Base-by-base conservation (phyloP, 2,888 invertebrate genomes). In the Copidosoma aretas region DNA sequence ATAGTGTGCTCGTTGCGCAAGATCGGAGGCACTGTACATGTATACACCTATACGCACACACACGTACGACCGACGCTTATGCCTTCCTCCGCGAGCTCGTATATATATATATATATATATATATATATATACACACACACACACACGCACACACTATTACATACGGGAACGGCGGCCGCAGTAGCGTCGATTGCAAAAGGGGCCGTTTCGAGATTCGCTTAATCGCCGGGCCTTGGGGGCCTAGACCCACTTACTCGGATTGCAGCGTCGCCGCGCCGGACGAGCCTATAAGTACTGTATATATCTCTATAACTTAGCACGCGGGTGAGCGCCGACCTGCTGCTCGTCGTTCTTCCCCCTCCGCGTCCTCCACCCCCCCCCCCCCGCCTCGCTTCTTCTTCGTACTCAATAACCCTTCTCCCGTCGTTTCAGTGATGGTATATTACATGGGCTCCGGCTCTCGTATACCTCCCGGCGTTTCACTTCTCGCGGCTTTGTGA, bases 191-290 rank as follows among this genome's bases (percentile, higher is more conserved):
- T 80, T 80, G 77, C 80, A 77, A 78, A 80, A 79, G 75, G 76
- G 69, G 74, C 74, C 76, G 77, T 80, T 80, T 80, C 79, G 79
- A 80, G 80, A 81, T 81, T 80, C 79, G 76, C 76, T 80, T 80
- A 77, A 80, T 80, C 77, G 79, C 72, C 71, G 79, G 79, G 78
- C 80, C 79, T 80, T 80, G 78, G 76, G 79, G 78, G 80, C 79
- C 80, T 79, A 80, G 79, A 80, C 80, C 80, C 77, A 79, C 77
- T 78, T 80, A 65, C 62, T 56, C 49, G 60, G 60, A 70, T 70
- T 70, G 60, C 60, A 60, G 60, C 49, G 51, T 1, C 17, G n/a
- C n/a, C n/a, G 46, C 54, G 51, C 54, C 49, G 53, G 58, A 57
- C 56, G 59, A 68, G 64, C 32, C 32, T 32, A 32, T 32, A 32